Conservation (phyloP, 2,888 invertebrate genomes). For the Lottia scabra region DNA sequence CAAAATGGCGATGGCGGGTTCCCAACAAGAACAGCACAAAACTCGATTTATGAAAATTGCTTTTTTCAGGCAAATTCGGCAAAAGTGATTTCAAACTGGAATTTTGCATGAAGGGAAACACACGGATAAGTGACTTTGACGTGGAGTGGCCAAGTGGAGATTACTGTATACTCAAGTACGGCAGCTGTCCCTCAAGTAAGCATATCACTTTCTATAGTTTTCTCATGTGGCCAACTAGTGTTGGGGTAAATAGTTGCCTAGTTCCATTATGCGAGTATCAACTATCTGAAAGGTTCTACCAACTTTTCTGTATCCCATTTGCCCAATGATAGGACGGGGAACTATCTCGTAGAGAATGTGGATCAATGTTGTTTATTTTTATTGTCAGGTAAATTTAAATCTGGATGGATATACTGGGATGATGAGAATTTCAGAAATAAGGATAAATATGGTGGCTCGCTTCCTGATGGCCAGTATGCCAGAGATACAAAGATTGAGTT, state of each 20-base stretch:
- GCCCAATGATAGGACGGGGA: no score
- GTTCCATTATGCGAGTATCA: no score
- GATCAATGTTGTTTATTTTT: no score
- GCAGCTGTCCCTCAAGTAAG: conserved; percentile 37
- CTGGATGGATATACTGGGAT: conserved; percentile 33
- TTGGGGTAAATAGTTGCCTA: neutral
- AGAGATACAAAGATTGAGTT: conserved; percentile 26
- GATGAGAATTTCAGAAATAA: conserved; percentile 21
- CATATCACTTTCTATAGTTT: neutral
- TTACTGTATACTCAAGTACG: conserved; percentile 44
- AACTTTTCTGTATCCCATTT: no score
- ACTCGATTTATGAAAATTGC: no score
- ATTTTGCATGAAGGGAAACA: conserved; percentile 44
- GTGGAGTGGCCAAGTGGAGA: conserved; percentile 46
- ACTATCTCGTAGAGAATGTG: no score
- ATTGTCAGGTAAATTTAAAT: conserved; percentile 13
- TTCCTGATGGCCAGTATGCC: conserved; percentile 32
- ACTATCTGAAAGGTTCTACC: no score
- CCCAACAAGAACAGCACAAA: no score
- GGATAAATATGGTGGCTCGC: conserved; percentile 21
- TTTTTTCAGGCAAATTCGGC: no score
- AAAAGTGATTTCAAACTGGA: conserved; percentile 20
- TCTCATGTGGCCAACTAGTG: neutral
- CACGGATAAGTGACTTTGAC: conserved; percentile 32
- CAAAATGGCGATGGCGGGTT: no score